These are phyloP conservation scores for Octomys mimax DNA, from an alignment of 2,797 vertebrate species.

Conservation along the genomic window DNA sequence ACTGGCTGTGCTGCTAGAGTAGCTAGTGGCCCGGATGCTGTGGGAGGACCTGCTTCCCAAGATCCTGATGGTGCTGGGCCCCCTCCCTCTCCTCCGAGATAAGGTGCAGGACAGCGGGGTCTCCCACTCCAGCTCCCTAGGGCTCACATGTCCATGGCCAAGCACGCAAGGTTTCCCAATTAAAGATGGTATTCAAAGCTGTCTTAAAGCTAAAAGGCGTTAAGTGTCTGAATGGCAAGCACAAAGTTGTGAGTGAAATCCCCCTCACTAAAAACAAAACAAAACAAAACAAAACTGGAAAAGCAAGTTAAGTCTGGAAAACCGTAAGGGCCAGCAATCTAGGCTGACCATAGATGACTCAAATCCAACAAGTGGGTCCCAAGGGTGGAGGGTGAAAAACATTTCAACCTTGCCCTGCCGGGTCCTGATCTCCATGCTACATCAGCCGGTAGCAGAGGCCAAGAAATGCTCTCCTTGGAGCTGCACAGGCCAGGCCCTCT, in stretches of 20 bases:
- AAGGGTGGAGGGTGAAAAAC: background rate
- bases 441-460: background rate
- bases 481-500: background rate
- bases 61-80: background rate
- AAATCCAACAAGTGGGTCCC: background rate
- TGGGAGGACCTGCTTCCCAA: background rate
- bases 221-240: too few species aligned
- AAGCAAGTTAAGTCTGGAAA: background rate
- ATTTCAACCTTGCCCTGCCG: background rate
- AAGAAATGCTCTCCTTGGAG: background rate
- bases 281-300: background rate
- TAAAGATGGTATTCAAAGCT: background rate
- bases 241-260: too few species aligned
- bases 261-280: too few species aligned
- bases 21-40: background rate
- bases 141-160: background rate
- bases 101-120: background rate
- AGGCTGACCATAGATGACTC: background rate
- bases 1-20: background rate
- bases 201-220: too few species aligned
- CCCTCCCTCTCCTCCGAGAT: background rate
- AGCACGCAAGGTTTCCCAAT: too few species aligned
- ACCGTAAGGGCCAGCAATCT: background rate
- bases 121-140: background rate
- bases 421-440: background rate